Evolutionary conservation across 1,140 invertebrate species (phyloP).

Genomic region (Andricus grossulariae): DNA sequence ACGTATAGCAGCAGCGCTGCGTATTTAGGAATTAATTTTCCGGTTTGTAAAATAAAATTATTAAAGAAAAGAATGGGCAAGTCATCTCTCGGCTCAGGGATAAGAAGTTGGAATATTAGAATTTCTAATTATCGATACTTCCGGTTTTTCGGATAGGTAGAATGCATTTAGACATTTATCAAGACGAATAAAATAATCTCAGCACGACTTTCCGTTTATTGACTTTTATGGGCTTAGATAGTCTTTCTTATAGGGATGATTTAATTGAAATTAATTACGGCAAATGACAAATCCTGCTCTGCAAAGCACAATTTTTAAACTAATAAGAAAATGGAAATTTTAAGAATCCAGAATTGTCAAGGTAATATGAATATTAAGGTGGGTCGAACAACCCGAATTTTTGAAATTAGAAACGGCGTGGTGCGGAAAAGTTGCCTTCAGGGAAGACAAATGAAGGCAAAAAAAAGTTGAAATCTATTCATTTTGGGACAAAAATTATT

Average conservation of each 20-base stretch:
- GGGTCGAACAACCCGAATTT: too few relatives aligned
- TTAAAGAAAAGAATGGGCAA: constrained; percentile 26
- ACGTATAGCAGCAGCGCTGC: background rate
- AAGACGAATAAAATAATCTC: background rate
- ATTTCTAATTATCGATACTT: constrained; percentile 2
- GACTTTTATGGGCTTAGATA: background rate
- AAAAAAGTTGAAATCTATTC: too few relatives aligned
- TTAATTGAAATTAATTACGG: background rate
- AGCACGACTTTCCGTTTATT: background rate
- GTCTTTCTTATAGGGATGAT: background rate
- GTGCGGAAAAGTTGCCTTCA: too few relatives aligned
- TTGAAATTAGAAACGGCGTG: too few relatives aligned
- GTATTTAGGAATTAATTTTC: background rate
- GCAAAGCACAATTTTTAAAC: too few relatives aligned
- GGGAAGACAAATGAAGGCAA: too few relatives aligned
- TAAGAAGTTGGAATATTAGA: constrained; percentile 37
- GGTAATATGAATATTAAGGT: too few relatives aligned
- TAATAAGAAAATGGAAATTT: too few relatives aligned
- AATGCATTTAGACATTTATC: background rate
- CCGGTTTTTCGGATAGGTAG: background rate
- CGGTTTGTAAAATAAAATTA: background rate
- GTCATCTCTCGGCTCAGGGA: constrained; percentile 58
- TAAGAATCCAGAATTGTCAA: too few relatives aligned
- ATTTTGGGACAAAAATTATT: too few relatives aligned
- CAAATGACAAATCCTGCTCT: too few relatives aligned